phyloP scores from a whole-genome alignment of 2,113 vertebrate genomes.

The Caloenas nicobarica region DNA sequence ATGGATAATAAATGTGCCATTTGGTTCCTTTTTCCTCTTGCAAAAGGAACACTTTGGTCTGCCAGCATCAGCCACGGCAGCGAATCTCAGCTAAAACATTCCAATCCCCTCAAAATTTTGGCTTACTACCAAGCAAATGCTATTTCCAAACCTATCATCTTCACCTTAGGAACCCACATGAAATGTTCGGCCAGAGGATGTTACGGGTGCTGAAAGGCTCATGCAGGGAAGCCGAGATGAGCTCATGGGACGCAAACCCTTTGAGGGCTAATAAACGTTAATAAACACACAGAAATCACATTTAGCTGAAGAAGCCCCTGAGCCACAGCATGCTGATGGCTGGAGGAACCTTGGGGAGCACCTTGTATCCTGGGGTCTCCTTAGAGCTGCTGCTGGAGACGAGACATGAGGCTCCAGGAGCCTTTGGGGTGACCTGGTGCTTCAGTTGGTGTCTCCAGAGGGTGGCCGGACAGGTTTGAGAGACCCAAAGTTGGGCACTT shows the following conservation, averaged over 20 bases:
- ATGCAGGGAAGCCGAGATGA: not conserved
- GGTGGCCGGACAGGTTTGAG: too few species aligned
- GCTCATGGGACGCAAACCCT: not conserved
- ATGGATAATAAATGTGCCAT: not conserved
- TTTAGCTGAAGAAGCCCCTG: not conserved
- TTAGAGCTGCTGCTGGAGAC: not conserved
- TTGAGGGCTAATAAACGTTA: not conserved
- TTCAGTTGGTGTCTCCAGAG: not conserved
- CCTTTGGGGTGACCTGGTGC: not conserved
- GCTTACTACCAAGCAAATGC: not conserved
- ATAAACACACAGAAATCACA: not conserved
- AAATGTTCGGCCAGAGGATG: not conserved
- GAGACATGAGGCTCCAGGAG: accelerated
- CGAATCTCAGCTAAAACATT: not conserved
- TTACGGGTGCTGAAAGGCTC: not conserved
- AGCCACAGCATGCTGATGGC: not conserved
- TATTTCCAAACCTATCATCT: not conserved
- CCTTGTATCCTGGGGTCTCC: accelerated
- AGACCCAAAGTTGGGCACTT: accelerated
- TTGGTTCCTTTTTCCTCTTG: not conserved
- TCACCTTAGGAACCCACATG: not conserved
- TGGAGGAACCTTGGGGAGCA: not conserved
- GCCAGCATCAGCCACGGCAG: not conserved
- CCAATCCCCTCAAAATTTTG: not conserved
- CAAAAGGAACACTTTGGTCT: constrained; percentile 28